A percentile compares a stretch with the other conserved stretches of the same genome.
Conservation (phyloP, 2,888 invertebrate genomes). For the Dusona sp. region DNA sequence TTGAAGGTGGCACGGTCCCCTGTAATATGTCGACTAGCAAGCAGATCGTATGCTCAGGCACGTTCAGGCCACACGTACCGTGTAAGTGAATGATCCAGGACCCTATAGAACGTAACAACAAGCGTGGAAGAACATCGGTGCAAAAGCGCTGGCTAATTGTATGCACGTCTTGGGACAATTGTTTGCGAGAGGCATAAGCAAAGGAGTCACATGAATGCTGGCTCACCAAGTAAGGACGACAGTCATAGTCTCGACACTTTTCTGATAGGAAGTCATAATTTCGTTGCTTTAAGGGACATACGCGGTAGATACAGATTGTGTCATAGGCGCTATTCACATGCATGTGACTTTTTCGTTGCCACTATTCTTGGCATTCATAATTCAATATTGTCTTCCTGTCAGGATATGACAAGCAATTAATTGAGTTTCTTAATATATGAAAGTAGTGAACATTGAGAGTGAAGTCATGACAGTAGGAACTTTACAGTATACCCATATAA, state of each 20-base stretch:
- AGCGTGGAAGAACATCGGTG: conserved; percentile 77
- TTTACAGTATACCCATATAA: conserved; percentile 8
- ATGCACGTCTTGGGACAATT: conserved; percentile 79
- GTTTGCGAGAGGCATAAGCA: conserved; percentile 65
- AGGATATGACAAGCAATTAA: background rate
- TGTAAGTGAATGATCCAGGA: conserved; percentile 73
- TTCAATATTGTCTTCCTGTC: background rate
- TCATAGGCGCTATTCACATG: conserved; percentile 47
- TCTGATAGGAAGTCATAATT: conserved; percentile 74
- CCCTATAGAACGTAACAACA: conserved; percentile 77
- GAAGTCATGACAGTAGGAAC: background rate
- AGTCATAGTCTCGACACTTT: conserved; percentile 66
- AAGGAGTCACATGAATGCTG: conserved; percentile 60
- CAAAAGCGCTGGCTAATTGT: conserved; percentile 79
- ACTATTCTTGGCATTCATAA: background rate
- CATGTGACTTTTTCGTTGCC: conserved; percentile 42
- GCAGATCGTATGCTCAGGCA: conserved; percentile 84
- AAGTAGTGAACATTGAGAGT: background rate
- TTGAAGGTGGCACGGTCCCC: conserved; percentile 38
- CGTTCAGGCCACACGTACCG: conserved; percentile 79
- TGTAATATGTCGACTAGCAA: conserved; percentile 75
- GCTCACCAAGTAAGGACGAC: conserved; percentile 53
- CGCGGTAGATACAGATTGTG: conserved; percentile 19
- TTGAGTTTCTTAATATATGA: background rate
- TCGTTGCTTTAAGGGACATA: conserved; percentile 68